Evolutionary conservation across 2,888 invertebrate species (phyloP).

Genomic region (Exephanes ischioxanthus): DNA sequence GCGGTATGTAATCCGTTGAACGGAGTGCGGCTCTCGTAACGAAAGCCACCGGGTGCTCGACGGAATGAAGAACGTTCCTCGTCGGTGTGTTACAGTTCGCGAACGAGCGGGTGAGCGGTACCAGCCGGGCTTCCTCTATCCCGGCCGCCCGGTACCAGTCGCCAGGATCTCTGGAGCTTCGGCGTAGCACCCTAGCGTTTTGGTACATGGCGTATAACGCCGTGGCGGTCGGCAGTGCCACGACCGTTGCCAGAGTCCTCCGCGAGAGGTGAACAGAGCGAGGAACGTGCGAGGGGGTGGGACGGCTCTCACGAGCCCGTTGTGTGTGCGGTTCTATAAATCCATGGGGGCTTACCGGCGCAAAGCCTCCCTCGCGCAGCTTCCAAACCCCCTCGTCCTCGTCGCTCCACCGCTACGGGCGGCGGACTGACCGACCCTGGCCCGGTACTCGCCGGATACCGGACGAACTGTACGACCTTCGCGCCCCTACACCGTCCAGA

Average conservation of each 20-base stretch:
- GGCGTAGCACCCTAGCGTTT: slow-evolving; percentile 74
- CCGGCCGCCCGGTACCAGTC: slow-evolving; percentile 37
- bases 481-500: slow-evolving; percentile 37
- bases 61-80: slow-evolving; percentile 72
- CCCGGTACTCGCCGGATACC: background rate
- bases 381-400: slow-evolving; percentile 73
- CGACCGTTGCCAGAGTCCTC: slow-evolving; percentile 71
- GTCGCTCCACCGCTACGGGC: slow-evolving; percentile 55
- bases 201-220: slow-evolving; percentile 81
- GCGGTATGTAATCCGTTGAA: slow-evolving; percentile 70
- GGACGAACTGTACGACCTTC: slow-evolving; percentile 21
- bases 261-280: slow-evolving; percentile 53
- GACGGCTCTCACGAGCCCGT: slow-evolving; percentile 60
- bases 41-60: slow-evolving; percentile 69
- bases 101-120: slow-evolving; percentile 58
- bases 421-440: background rate
- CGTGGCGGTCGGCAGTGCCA: slow-evolving; percentile 71
- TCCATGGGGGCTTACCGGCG: slow-evolving; percentile 84
- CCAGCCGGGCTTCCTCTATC: background rate
- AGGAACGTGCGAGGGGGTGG: slow-evolving; percentile 13
- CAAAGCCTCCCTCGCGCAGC: slow-evolving; percentile 85
- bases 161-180: slow-evolving; percentile 71
- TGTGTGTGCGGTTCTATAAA: slow-evolving; percentile 84
- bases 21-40: slow-evolving; percentile 70
- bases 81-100: slow-evolving; percentile 70